Evolutionary conservation across 2,797 vertebrate species (phyloP), one percentile per base, ranked within the genome.

Genomic region (Pteronotus mesoamericanus): DNA sequence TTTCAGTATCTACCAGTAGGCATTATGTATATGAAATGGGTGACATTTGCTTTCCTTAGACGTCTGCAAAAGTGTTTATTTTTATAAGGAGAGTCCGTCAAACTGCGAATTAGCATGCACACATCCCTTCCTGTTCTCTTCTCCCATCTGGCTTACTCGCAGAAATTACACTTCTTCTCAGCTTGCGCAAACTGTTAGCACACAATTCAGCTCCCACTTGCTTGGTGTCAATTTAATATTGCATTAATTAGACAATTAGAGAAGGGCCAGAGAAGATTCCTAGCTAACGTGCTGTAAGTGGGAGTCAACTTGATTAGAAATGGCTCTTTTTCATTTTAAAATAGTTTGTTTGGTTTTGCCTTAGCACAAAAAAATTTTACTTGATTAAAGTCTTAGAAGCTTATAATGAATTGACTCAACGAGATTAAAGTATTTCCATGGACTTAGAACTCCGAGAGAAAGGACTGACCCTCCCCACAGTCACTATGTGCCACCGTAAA

Each of bases 41-140:
- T 93, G 96, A 96, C 96, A 93, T 98, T 97, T 89, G 92, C 96
- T 98, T 97, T 93, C 97, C 95, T 95, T 91, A 92, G 91, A 94
- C 91, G 96, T 94, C 93, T 96, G 89, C 93, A 95, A 72, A 96
- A 96, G 80, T 96, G 96, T 98, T 97, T 98, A 97, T 98, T 98
- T 98, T 97, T 96, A 89, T 84, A 94, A 94, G 96, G 71, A 91
- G 86, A 93, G 95, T 96, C 95, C 94, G 8, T 96, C 96, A 96
- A 96, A 94, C 95, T 91, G 79, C 94, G 97, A 97, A 97, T 98
- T 97, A 97, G 94, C 96, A 96, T 96, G 93, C 89, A 74, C 39
- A 24, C 48, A 61, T 92, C 77, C 93, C 83, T 96, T 94, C 95
- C 91, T 91, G 86, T 84, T 93, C 42, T 97, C 92, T 80, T 37